Evolutionary conservation across 1,140 invertebrate genomes (phyloP), one percentile per base, ranked within the genome.

Genomic region (Euglossa dilemma): DNA sequence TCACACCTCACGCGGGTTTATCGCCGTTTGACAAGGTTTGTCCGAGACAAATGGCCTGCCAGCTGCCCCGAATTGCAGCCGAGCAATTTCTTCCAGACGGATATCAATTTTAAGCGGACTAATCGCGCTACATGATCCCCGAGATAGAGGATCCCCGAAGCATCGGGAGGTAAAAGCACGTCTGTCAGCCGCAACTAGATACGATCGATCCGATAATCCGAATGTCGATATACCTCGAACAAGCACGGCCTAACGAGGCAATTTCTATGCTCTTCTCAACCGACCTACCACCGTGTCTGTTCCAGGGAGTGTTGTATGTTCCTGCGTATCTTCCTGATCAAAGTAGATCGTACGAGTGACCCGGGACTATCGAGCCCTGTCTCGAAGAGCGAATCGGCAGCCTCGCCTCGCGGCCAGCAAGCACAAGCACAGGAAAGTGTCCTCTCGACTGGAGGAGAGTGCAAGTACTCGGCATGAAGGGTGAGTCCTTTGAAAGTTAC

Each of bases 401-500:
- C 76, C 36, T 69, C 47, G 57, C 45, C 25, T 28, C 47, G 28
- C 47, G 18, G 57, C 64, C 28, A 78, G 8, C 66, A 47, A 73
- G 28, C 72, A n/a, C n/a, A 59, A 67, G 28, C 63, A 76, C 80
- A 67, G 52, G 50, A 80, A 56, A 75, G 79, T 66, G 79, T 81
- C 61, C 61, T 75, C 79, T 81, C 71, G 79, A 81, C 57, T 36
- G 36, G 47, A 57, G 79, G 79, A 81, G 79, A 66, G 79, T 16
- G 79, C 79, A 81, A 81, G 79, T 75, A 75, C 79, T 81, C 79
- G 79, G 79, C 71, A 81, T 81, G 79, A 81, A 81, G 79, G 79
- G 79, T 81, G 71, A 81, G 79, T 81, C 79, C 79, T 81, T 81
- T 80, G 18, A 67, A 73, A 63, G 23, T 80, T 69, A 7, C 23